Base-by-base conservation (phyloP, 2,113 vertebrate genomes). In the Gambusia holbrooki region DNA sequence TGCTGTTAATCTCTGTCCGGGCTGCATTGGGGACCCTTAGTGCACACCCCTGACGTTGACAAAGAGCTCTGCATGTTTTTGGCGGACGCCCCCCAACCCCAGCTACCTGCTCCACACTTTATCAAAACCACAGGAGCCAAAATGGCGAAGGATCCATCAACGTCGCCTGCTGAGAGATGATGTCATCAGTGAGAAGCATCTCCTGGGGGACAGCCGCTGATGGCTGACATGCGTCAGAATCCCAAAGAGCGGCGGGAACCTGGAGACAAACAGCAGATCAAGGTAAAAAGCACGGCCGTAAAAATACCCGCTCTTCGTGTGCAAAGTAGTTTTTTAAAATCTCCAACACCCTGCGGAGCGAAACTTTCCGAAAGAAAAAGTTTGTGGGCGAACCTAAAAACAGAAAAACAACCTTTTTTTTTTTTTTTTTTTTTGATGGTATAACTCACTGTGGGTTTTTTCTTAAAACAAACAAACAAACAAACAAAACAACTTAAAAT, bases 71-170 rank as follows among this genome's bases (percentile, higher is more conserved):
- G 79, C 81, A 83, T 87, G 88, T 89, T 92, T 89, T 89, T 90
- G 90, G 86, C 90, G 83, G 73, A 80, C 72, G 27, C 81, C 89
- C 84, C 14, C 76, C 84, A 76, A 83, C 79, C 68, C 66, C 72
- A 62, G 76, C 85, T 90, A 89, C 89, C 90, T 89, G 87, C 87
- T 81, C 83, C 32, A 71, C 85, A 89, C 92, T 92, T 92, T 84
- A 92, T 92, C 91, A 93, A 92, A 90, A 86, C 87, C 84, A 73
- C 81, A 40, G 85, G 81, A 79, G 73, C 76, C 84, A 84, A 90
- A 89, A 86, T 73, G 85, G 80, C 64, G 64, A 90, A 83, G 89
- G 76, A 93, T 93, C 88, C 86, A 92, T 93, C 92, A 94, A 83
- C 79, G 85, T 85, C 79, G 77, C 85, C 81, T 45, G 69, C 86